These are phyloP conservation scores for Meiosimyza platycephala DNA, from an alignment of 2,888 invertebrate species.

Conservation along the genomic window DNA sequence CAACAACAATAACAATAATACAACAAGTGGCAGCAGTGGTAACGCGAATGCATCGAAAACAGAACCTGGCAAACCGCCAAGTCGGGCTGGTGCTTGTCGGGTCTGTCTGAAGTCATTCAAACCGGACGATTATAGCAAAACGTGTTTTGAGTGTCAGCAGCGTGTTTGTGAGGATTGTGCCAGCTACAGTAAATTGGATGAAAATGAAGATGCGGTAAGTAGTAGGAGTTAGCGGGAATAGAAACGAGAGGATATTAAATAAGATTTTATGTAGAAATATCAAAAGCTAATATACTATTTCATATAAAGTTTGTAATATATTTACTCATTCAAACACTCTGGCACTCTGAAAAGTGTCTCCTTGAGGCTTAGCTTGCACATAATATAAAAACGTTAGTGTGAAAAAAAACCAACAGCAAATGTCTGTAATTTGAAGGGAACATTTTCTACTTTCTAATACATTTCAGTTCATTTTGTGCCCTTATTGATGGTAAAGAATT, in stretches of 20 bases:
- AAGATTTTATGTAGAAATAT: too few relatives aligned
- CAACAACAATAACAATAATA: slow-evolving; percentile 67
- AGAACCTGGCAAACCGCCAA: slow-evolving; percentile 80
- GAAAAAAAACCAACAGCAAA: too few relatives aligned
- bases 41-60: slow-evolving; percentile 42
- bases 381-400: too few relatives aligned
- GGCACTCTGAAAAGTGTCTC: too few relatives aligned
- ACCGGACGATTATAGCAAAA: slow-evolving; percentile 87
- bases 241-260: background rate
- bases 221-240: background rate
- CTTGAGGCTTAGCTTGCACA: too few relatives aligned
- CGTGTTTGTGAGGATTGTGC: slow-evolving; percentile 94
- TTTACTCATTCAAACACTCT: too few relatives aligned
- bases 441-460: too few relatives aligned
- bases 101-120: slow-evolving; percentile 90
- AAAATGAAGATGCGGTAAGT: slow-evolving; percentile 84
- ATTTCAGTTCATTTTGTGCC: too few relatives aligned
- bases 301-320: too few relatives aligned
- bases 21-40: slow-evolving; percentile 43
- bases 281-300: too few relatives aligned
- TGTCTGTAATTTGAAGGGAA: too few relatives aligned
- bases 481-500: too few relatives aligned
- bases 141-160: slow-evolving; percentile 90
- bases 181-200: slow-evolving; percentile 87
- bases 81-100: slow-evolving; percentile 81